Percentiles rank a stretch among this genome's conserved stretches.
phyloP scores from a whole-genome alignment of 2,797 vertebrate genomes.

The Pyrocephalus nanus region DNA sequence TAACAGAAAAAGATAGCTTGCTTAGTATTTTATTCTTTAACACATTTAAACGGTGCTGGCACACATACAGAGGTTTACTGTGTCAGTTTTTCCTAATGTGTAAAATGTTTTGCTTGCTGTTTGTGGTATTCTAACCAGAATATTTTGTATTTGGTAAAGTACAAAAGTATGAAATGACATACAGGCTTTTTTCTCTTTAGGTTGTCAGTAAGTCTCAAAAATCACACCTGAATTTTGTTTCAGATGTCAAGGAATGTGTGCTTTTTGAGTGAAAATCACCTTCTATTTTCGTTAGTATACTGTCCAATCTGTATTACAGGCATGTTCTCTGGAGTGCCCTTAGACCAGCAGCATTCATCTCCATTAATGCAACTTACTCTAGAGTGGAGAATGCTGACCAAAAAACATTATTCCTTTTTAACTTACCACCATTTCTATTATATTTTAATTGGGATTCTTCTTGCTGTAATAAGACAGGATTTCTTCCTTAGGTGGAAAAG shows the following conservation, averaged over 20 bases:
- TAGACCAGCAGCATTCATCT: background rate
- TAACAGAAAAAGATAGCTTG: background rate
- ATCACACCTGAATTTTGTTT: background rate
- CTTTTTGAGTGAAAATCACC: background rate
- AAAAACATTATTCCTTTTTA: background rate
- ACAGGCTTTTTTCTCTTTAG: background rate
- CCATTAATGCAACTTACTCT: background rate
- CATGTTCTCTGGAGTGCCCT: background rate
- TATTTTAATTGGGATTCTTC: background rate
- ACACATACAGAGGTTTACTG: background rate
- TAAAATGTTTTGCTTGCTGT: background rate
- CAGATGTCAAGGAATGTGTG: background rate
- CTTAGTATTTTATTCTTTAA: background rate
- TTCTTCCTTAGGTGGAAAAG: constrained; percentile 86
- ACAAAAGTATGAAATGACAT: background rate
- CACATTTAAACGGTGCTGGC: background rate
- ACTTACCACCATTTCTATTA: background rate
- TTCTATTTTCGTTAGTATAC: background rate
- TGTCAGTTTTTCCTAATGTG: background rate
- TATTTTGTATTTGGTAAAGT: background rate
- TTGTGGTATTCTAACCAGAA: background rate
- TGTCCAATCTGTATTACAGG: background rate
- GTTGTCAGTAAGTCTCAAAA: background rate
- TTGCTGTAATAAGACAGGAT: background rate
- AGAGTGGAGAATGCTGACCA: background rate